These are phyloP conservation scores for Daktulosphaira vitifoliae DNA, from an alignment of 1,140 invertebrate species.

Conservation along the genomic window DNA sequence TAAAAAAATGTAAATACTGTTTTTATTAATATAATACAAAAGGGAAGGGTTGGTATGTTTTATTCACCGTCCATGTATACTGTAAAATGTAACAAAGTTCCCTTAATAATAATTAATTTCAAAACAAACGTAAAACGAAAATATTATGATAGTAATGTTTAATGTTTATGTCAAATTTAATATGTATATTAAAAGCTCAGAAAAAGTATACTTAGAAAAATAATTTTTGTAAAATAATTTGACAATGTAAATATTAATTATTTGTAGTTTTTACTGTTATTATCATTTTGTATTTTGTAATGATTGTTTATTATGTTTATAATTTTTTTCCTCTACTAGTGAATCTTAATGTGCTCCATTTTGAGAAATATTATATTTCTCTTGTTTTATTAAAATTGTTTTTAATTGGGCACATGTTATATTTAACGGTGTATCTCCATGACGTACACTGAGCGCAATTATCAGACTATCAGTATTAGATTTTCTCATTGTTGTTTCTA, in stretches of 20 bases:
- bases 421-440: neutral
- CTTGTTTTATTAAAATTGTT: neutral
- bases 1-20: neutral
- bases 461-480: conserved; percentile 23
- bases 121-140: conserved; percentile 12
- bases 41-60: conserved; percentile 4
- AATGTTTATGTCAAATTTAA: conserved; percentile 14
- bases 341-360: neutral
- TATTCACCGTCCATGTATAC: conserved; percentile 20
- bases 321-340: neutral
- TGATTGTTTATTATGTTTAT: no score
- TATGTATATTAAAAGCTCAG: conserved; percentile 5
- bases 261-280: no score
- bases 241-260: no score
- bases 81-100: neutral
- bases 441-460: neutral
- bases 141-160: conserved; percentile 4
- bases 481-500: conserved; percentile 24
- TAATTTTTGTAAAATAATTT: neutral
- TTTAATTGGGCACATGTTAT: conserved; percentile 4
- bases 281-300: no score
- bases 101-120: neutral
- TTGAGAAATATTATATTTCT: neutral
- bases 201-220: neutral
- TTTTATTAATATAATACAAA: conserved; percentile 9